Conservation (phyloP, 2,797 vertebrate species). For the Pseudochaenichthys georgianus region DNA sequence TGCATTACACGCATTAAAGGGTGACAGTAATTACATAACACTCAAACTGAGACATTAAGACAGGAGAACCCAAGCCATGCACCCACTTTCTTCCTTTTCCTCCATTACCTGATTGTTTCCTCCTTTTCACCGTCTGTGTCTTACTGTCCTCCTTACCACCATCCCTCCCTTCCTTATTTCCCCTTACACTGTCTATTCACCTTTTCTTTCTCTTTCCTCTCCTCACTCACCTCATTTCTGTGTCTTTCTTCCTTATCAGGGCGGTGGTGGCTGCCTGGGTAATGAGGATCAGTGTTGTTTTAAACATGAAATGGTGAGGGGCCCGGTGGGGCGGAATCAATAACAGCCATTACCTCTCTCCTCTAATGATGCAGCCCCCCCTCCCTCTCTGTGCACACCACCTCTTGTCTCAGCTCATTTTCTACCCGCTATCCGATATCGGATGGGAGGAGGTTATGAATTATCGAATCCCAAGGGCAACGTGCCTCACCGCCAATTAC, state of each 20-base stretch:
- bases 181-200: neutral
- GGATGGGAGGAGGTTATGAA: slow-evolving; percentile 87
- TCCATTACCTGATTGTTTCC: slow-evolving; percentile 36
- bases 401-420: slow-evolving; percentile 80
- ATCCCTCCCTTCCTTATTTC: neutral
- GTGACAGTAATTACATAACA: slow-evolving; percentile 74
- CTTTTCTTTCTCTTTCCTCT: slow-evolving; percentile 5
- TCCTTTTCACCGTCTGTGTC: slow-evolving; percentile 6
- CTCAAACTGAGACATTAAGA: slow-evolving; percentile 59
- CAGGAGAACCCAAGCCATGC: slow-evolving; percentile 64
- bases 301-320: slow-evolving; percentile 88
- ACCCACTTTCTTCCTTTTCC: slow-evolving; percentile 35
- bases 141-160: slow-evolving; percentile 3
- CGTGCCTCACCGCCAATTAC: slow-evolving; percentile 83
- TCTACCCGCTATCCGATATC: slow-evolving; percentile 82
- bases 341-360: slow-evolving; percentile 85
- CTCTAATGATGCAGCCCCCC: slow-evolving; percentile 82
- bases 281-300: slow-evolving; percentile 90
- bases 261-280: slow-evolving; percentile 72
- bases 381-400: slow-evolving; percentile 50
- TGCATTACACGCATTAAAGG: slow-evolving; percentile 72
- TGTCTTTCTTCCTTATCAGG: slow-evolving; percentile 67
- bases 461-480: slow-evolving; percentile 87
- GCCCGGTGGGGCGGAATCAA: slow-evolving; percentile 82
- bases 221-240: slow-evolving; percentile 29